These are phyloP conservation scores for Ceramica pisi DNA, from an alignment of 2,888 invertebrate genomes.

Conservation along the genomic window DNA sequence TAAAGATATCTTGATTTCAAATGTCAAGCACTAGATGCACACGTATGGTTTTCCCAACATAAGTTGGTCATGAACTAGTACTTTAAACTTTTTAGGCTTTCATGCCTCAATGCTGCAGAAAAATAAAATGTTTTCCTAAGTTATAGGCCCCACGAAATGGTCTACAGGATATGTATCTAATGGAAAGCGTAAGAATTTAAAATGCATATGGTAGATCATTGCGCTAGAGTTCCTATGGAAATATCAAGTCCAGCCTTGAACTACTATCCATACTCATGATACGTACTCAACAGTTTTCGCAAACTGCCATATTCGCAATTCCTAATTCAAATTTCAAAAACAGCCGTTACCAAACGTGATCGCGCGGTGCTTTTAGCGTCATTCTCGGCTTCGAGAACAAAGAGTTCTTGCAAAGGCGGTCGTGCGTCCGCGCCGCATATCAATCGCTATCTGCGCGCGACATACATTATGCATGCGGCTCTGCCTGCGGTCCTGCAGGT, in stretches of 20 bases:
- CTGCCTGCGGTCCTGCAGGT: conserved; percentile 10
- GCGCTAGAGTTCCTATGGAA: no score
- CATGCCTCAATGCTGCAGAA: not conserved
- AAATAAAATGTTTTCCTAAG: not conserved
- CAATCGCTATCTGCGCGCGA: conserved; percentile 50
- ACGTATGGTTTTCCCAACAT: conserved; percentile 9
- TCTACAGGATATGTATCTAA: not conserved
- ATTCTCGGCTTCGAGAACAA: conserved; percentile 55
- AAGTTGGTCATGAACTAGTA: conserved; percentile 9
- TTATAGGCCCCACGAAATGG: not conserved
- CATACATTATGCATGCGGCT: conserved; percentile 59
- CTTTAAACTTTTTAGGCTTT: conserved; percentile 1
- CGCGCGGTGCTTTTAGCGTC: conserved; percentile 50
- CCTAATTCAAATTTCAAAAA: conserved; percentile 33
- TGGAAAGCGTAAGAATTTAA: no score
- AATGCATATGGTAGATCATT: not conserved
- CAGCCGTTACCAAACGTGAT: conserved; percentile 43
- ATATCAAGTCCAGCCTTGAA: no score
- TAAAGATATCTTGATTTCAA: conserved; percentile 23
- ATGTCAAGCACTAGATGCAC: conserved; percentile 16
- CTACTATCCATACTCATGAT: no score
- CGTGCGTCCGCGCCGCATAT: conserved; percentile 54
- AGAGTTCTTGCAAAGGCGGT: conserved; percentile 47
- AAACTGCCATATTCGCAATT: not conserved
- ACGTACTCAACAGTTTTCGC: not conserved